Base-by-base conservation (phyloP, 2,113 vertebrate species). In the Himantopus leucocephalus region DNA sequence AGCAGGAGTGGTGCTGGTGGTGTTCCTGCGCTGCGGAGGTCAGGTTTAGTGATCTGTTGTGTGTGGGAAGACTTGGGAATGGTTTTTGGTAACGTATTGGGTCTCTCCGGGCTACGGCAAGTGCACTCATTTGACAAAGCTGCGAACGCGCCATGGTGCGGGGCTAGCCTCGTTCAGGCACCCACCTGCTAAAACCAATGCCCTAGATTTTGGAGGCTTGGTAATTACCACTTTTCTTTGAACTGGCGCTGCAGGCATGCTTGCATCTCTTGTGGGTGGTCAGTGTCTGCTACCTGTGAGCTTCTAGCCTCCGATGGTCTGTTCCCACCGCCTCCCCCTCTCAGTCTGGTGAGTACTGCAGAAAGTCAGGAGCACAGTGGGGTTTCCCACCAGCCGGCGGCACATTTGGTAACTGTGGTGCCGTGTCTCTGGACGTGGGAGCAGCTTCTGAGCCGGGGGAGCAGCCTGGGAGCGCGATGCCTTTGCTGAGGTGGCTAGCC, bases 131-230 rank as follows among this genome's bases (percentile, higher is more conserved):
- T 16, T 34, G 35, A 8, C 2, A 4, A 13, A 18, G 80, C 0
- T 0, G 39, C 0, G 0, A 53, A 5, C 2, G 7, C 14, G 1
- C 4, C 1, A 0, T 6, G 47, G 6, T 13, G 17, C 0, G 4
- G 27, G 48, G 32, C 18, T 30, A 8, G 24, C 6, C 18, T 56
- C 3, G 0, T 24, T 58, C 22, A 10, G 55, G 27, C 26, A 88
- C 20, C 34, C 1, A 1, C 0, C 7, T 47, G 29, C 24, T 79
- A 8, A 64, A 87, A 30, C 2, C 11, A 19, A 0, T 4, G 10
- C 7, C 34, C 32, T 34, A 4, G 41, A 1, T 43, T 41, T 27
- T 23, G 29, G 8, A 10, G 15, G 14, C 10, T 85, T 37, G 41
- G 47, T 14, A 22, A 7, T 63, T 41, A 9, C 5, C 3, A 0